These are phyloP conservation scores for Macrotrachela quadricornifera DNA, from an alignment of 1,140 invertebrate species.

Conservation along the genomic window DNA sequence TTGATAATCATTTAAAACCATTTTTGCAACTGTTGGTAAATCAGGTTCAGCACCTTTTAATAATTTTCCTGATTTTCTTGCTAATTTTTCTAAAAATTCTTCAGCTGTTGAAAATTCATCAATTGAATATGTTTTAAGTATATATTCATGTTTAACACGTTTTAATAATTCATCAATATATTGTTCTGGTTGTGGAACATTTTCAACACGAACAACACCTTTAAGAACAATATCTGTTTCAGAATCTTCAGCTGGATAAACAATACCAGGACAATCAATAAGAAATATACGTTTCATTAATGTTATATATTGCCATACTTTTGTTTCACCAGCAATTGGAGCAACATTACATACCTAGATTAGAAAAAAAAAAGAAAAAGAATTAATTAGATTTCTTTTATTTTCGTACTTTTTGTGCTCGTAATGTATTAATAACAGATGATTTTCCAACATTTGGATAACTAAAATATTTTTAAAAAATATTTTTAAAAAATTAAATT, in stretches of 20 bases:
- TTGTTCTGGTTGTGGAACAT: conserved; percentile 77
- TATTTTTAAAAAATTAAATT: too few species aligned
- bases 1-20: conserved; percentile 96
- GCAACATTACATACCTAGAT: conserved; percentile 75
- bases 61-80: conserved; percentile 54
- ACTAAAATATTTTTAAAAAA: conserved; percentile 63
- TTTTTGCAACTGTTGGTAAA: conserved; percentile 59
- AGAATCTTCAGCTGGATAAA: conserved; percentile 47
- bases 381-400: neutral
- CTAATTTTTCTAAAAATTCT: conserved; percentile 79
- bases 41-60: conserved; percentile 70
- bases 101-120: conserved; percentile 49
- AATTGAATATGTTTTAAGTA: conserved; percentile 73
- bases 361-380: conserved; percentile 14
- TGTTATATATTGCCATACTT: conserved; percentile 91
- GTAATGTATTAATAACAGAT: conserved; percentile 84
- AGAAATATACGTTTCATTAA: conserved; percentile 88
- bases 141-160: conserved; percentile 66
- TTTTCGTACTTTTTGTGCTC: conserved; percentile 57
- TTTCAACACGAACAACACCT: conserved; percentile 55
- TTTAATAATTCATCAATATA: conserved; percentile 66
- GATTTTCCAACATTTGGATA: conserved; percentile 99
- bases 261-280: conserved; percentile 96
- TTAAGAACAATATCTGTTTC: conserved; percentile 90
- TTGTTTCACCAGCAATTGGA: conserved; percentile 89